Percentiles rank a stretch among this genome's conserved stretches.
These are phyloP conservation scores for Parochlus steinenii DNA, from an alignment of 2,888 invertebrate genomes.

Conservation along the genomic window DNA sequence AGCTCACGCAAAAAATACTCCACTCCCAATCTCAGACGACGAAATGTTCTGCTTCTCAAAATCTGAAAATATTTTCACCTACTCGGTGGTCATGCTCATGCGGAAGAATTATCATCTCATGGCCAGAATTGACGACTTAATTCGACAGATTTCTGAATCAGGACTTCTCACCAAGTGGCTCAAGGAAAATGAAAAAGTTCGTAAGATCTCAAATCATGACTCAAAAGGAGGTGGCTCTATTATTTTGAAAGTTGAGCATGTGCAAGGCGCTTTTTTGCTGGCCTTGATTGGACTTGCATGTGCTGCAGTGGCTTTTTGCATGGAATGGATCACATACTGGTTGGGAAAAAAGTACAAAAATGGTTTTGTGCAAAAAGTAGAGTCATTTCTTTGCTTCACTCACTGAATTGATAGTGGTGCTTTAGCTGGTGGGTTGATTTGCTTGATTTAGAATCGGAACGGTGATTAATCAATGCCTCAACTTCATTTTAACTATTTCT, in stretches of 20 bases:
- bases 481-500: too few relatives aligned
- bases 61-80: conserved; percentile 25
- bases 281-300: not conserved
- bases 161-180: conserved; percentile 28
- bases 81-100: conserved; percentile 24
- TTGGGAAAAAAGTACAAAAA: conserved; percentile 5
- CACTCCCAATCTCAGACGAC: conserved; percentile 16
- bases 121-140: conserved; percentile 25
- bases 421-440: too few relatives aligned
- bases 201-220: not conserved
- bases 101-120: conserved; percentile 25
- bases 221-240: not conserved
- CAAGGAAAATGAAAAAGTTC: conserved; percentile 6
- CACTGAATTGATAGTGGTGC: too few relatives aligned
- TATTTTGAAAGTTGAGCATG: conserved; percentile 2
- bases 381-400: too few relatives aligned
- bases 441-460: too few relatives aligned
- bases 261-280: conserved; percentile 3
- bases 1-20: conserved; percentile 25
- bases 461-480: too few relatives aligned
- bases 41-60: conserved; percentile 25
- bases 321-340: conserved; percentile 6
- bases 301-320: not conserved
- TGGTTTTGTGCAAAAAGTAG: conserved; percentile 2
- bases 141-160: conserved; percentile 25